Evolutionary conservation across 2,888 invertebrate genomes (phyloP).

Genomic region (Acanthosoma haemorrhoidale): DNA sequence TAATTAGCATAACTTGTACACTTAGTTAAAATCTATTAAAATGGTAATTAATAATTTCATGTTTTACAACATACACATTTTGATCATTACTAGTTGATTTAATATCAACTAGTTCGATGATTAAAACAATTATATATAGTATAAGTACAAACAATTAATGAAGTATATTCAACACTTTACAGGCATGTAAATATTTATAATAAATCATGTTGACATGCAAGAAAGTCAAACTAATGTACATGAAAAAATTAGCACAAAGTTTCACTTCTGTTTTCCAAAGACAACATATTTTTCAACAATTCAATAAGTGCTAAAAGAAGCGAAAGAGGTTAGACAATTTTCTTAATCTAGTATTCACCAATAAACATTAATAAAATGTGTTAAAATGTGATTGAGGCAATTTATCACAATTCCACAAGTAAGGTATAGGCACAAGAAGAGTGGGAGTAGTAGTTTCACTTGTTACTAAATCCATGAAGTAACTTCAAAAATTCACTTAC

Average conservation of each 20-base stretch:
- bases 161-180: background rate
- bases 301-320: conserved; percentile 15
- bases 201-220: background rate
- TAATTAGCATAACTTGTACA: background rate
- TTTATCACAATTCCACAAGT: conserved; percentile 24
- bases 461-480: conserved; percentile 11
- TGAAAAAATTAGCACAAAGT: background rate
- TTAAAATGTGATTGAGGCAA: conserved; percentile 26
- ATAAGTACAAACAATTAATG: background rate
- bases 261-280: background rate
- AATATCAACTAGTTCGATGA: background rate
- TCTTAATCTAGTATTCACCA: background rate
- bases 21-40: background rate
- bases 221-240: background rate
- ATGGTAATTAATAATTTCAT: background rate
- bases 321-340: background rate
- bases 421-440: conserved; percentile 29
- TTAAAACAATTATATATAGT: too few relatives aligned
- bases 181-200: background rate
- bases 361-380: conserved; percentile 13
- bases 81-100: background rate
- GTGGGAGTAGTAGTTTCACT: conserved; percentile 21
- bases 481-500: background rate
- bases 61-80: background rate
- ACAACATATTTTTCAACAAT: background rate